phyloP scores from a whole-genome alignment of 2,113 vertebrate genomes.

The Seriola rivoliana region DNA sequence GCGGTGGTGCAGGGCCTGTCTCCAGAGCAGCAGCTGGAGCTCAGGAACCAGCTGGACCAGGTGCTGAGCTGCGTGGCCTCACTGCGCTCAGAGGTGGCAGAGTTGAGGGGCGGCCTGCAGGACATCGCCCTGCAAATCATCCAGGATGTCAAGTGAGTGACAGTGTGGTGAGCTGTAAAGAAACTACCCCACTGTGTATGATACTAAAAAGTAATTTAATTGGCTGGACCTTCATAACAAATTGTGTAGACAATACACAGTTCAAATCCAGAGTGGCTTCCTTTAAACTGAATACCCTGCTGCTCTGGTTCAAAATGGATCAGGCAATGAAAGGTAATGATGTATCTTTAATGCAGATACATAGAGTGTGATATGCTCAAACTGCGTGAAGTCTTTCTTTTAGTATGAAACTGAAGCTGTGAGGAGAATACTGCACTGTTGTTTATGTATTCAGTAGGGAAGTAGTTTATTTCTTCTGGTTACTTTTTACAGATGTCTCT shows the following conservation, averaged over 20 bases:
- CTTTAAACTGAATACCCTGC: not conserved
- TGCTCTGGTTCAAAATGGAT: too few species aligned
- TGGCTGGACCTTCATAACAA: not conserved
- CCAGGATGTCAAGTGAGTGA: constrained; percentile 89
- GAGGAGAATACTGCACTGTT: too few species aligned
- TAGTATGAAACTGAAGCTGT: too few species aligned
- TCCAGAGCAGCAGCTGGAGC: constrained; percentile 84
- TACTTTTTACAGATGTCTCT: too few species aligned
- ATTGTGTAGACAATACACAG: not conserved
- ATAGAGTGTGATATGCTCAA: too few species aligned
- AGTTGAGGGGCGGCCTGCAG: constrained; percentile 88
- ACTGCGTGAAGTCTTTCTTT: too few species aligned
- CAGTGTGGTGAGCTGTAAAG: not conserved
- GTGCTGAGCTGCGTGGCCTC: constrained; percentile 86
- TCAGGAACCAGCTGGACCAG: constrained; percentile 90
- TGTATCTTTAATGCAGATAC: too few species aligned
- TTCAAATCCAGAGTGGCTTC: not conserved
- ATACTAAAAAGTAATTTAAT: not conserved
- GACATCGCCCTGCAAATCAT: constrained; percentile 88
- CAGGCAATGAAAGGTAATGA: too few species aligned
- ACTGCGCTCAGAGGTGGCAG: constrained; percentile 89
- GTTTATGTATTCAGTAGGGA: too few species aligned
- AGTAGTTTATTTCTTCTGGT: too few species aligned
- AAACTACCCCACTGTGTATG: not conserved
- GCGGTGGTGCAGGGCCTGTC: constrained; percentile 74